These are phyloP conservation scores for Scaptomyza graminum DNA, from an alignment of 1,140 invertebrate species.

Conservation along the genomic window DNA sequence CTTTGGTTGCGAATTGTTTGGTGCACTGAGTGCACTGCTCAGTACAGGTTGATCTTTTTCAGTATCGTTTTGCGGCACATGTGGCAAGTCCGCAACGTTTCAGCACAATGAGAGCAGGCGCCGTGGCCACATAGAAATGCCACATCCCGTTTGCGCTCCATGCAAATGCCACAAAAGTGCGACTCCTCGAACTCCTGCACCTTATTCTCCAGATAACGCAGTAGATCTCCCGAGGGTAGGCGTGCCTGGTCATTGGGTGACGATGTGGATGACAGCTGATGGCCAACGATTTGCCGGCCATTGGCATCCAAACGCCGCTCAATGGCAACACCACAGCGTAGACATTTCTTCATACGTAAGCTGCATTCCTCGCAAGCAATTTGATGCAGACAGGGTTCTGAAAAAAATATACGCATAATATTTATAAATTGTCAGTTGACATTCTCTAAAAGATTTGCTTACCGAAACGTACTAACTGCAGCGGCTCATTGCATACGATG, in stretches of 20 bases:
- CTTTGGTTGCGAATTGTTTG: constrained; percentile 67
- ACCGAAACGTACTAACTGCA: constrained; percentile 85
- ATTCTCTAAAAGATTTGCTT: neutral
- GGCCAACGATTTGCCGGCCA: constrained; percentile 50
- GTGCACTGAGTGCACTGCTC: constrained; percentile 61
- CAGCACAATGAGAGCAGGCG: constrained; percentile 92
- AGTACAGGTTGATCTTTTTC: constrained; percentile 94
- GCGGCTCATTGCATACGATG: constrained; percentile 89
- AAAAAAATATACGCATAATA: neutral
- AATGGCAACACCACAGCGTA: constrained; percentile 88
- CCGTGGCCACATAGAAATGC: constrained; percentile 96
- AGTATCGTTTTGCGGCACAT: constrained; percentile 96
- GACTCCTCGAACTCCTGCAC: constrained; percentile 95
- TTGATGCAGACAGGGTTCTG: constrained; percentile 90
- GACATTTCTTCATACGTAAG: constrained; percentile 91
- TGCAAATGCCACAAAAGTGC: constrained; percentile 91
- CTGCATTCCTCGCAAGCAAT: constrained; percentile 91
- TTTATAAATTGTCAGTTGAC: no score
- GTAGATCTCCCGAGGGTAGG: constrained; percentile 86
- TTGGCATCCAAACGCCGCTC: constrained; percentile 84
- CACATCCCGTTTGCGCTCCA: constrained; percentile 91
- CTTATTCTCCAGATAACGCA: constrained; percentile 92
- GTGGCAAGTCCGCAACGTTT: constrained; percentile 93
- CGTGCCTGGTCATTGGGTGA: constrained; percentile 79
- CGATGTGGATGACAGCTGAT: constrained; percentile 52